Evolutionary conservation across 2,888 invertebrate species (phyloP).

Genomic region (Meteorus cinctellus): DNA sequence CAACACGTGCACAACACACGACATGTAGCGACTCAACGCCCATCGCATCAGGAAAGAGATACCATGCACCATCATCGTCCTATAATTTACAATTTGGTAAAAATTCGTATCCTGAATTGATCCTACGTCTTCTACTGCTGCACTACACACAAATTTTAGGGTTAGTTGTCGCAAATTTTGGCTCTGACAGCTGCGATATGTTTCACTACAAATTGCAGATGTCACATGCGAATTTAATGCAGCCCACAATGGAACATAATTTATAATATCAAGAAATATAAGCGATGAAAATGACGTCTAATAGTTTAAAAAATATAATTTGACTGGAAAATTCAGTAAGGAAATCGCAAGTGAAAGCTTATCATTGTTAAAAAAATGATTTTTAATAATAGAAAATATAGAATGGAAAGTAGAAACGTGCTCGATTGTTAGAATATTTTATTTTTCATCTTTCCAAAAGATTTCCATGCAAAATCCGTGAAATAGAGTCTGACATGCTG

Average conservation of each 20-base stretch:
- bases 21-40: neutral
- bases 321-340: no score
- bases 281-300: no score
- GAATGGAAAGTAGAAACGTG: no score
- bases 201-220: slow-evolving; percentile 27
- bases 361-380: no score
- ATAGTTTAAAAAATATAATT: no score
- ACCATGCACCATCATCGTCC: neutral
- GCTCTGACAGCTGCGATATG: slow-evolving; percentile 32
- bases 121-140: neutral
- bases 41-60: neutral
- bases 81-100: neutral
- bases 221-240: neutral
- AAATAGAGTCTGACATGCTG: no score
- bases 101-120: neutral
- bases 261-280: neutral
- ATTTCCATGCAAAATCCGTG: no score
- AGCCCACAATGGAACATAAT: neutral
- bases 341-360: no score
- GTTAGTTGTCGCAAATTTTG: slow-evolving; percentile 25
- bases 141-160: neutral
- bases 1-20: neutral
- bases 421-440: no score
- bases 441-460: no score
- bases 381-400: no score